Conservation (phyloP, 2,888 invertebrate genomes). For the Phortica magna region DNA sequence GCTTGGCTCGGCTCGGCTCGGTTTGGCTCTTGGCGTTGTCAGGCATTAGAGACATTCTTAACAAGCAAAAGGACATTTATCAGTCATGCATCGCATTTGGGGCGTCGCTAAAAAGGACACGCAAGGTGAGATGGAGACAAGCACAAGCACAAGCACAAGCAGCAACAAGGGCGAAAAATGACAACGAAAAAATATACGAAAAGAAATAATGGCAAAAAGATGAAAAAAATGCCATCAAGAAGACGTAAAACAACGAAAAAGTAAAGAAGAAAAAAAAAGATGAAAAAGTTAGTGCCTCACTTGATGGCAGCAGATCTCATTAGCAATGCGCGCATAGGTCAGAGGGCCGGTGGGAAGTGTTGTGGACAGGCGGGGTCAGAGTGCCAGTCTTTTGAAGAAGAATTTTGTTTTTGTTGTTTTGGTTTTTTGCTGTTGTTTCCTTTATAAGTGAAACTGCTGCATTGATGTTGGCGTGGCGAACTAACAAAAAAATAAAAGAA, state of each 20-base stretch:
- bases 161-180: conserved; percentile 33
- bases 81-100: conserved; percentile 45
- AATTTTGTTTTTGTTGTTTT: conserved; percentile 24
- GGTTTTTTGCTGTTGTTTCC: conserved; percentile 39
- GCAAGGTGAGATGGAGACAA: too few species aligned
- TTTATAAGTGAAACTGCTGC: conserved; percentile 58
- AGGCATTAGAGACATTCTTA: conserved; percentile 70
- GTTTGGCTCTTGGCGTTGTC: conserved; percentile 26
- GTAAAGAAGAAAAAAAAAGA: neutral
- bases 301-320: conserved; percentile 66
- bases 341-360: conserved; percentile 13
- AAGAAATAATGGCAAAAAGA: conserved; percentile 8
- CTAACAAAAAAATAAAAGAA: conserved; percentile 40
- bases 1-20: conserved; percentile 13
- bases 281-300: conserved; percentile 15
- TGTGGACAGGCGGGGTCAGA: conserved; percentile 5
- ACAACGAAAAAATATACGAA: conserved; percentile 22
- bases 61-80: conserved; percentile 69
- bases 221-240: conserved; percentile 17
- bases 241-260: conserved; percentile 35
- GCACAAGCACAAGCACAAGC: conserved; percentile 46
- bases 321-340: conserved; percentile 65
- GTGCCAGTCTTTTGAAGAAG: conserved; percentile 52
- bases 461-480: conserved; percentile 44
- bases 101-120: conserved; percentile 45